Evolutionary conservation across 2,888 invertebrate species (phyloP), one percentile per base, ranked within the genome.

Genomic region (Hemithea aestivaria): DNA sequence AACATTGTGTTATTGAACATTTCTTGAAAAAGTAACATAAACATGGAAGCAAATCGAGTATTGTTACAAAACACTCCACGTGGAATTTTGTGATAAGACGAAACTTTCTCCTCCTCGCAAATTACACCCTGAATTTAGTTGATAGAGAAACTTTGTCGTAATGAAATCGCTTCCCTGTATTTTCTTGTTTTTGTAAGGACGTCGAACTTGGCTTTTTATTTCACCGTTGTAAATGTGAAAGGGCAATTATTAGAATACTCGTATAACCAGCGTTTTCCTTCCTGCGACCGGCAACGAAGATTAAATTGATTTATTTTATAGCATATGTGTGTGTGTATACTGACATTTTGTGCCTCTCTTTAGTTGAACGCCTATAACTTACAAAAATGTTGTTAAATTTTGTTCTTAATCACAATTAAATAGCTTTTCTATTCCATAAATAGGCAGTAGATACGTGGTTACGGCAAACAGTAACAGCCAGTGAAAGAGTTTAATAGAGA

Each of bases 1-100:
- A 21, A 35, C 39, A 30, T 45, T 46, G 47, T 44, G 23, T 47
- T 36, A 45, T 39, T 33, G 40, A 53, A 58, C 57, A 65, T 58
- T 53, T 58, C 59, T 45, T 46, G 48, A 58, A 54, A 51, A 45
- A 27, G 35, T 42, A 32, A 37, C 26, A 38, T n/a, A 30, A 38
- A 35, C 61, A 58, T 64, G 62, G 66, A 73, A 76, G 72, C 71
- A 77, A 76, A 79, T 78, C 68, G 69, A 69, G 67, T 68, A 74
- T 75, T 74, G 69, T 68, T 66, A 73, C 79, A 75, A 79, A 84
- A 80, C 74, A 81, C 73, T 78, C 80, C 76, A 82, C 81, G 82
- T 83, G 83, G 75, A 84, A 80, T 82, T 74, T 71, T 60, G 72
- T 80, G 84, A 84, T 85, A 85, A 84, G 79, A 67, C 69, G 57